Conservation (phyloP, 2,113 vertebrate genomes). For the Gobiocypris rarus region DNA sequence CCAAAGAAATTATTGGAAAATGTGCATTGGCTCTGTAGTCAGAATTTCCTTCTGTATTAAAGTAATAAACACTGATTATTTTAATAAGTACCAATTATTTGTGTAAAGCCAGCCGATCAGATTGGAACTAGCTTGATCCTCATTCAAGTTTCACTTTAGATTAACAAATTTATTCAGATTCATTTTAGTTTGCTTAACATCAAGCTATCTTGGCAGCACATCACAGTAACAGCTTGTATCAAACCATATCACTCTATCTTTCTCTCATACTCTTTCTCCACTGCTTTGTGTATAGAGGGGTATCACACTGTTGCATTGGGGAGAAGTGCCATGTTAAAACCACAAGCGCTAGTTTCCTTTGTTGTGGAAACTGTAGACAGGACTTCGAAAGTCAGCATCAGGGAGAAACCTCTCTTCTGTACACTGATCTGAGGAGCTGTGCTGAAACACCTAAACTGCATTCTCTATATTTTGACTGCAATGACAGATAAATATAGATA, state of each 20-base stretch:
- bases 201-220: constrained; percentile 22
- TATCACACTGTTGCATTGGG: neutral
- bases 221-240: constrained; percentile 24
- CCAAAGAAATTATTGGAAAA: constrained; percentile 20
- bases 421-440: constrained; percentile 34
- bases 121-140: neutral
- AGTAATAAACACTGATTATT: constrained; percentile 10
- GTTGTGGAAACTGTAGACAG: constrained; percentile 27
- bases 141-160: constrained; percentile 6
- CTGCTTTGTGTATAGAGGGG: constrained; percentile 3
- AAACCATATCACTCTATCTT: neutral
- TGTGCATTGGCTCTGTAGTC: neutral
- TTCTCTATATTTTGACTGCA: constrained; percentile 26
- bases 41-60: neutral
- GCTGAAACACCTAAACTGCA: constrained; percentile 25
- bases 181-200: constrained; percentile 1
- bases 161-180: neutral
- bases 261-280: constrained; percentile 1
- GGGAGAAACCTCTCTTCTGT: constrained; percentile 10
- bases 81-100: constrained; percentile 23
- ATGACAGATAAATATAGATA: constrained; percentile 30
- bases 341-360: constrained; percentile 18
- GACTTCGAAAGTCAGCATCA: constrained; percentile 13
- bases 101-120: neutral
- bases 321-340: constrained; percentile 7